Base-by-base conservation (phyloP, 2,888 invertebrate species). In the Apocheima hispidaria region DNA sequence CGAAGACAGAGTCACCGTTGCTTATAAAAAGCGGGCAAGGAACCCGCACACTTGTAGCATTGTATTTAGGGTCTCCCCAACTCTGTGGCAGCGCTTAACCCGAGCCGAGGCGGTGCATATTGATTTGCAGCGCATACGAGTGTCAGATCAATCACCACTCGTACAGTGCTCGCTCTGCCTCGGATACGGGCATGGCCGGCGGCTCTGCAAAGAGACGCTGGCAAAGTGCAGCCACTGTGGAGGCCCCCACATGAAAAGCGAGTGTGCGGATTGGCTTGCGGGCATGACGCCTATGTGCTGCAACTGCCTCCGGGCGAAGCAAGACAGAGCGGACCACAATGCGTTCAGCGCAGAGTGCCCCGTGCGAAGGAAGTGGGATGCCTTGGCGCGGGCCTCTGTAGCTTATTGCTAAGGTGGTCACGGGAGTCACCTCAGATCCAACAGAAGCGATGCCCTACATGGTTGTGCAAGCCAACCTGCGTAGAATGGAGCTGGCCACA, bases 391-490 rank as follows among this genome's bases (percentile, higher is more conserved):
- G 4, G 7, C 48, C 3, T 20, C 2, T 0, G 33, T 48, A 5
- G 48, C 48, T 2, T 48, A 48, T 33, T 48, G 48, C 48, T 48
- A 55, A 55, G 10, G 50, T 46, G 16, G 38, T 56, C 2, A 14
- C 21, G 1, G n/a, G n/a, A 14, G 28, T 20, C 26, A 7, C 16
- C 16, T 16, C 14, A 14, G 38, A 14, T 4, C 4, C 4, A 12
- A 12, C 33, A 33, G 33, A 33, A 6, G 35, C 4, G n/a, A n/a
- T n/a, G n/a, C n/a, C n/a, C n/a, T 35, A 14, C 5, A 5, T 4
- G 14, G 35, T 35, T 4, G n/a, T 3, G 4, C 38, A 38, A 38
- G 38, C 38, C 4, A 38, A 38, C 20, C 38, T 38, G 20, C 38
- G 20, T 3, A 18, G 38, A 3, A 38, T 20, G 20, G 10, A 38